Evolutionary conservation across 2,888 invertebrate genomes (phyloP).

Genomic region (Tridacna gigas): DNA sequence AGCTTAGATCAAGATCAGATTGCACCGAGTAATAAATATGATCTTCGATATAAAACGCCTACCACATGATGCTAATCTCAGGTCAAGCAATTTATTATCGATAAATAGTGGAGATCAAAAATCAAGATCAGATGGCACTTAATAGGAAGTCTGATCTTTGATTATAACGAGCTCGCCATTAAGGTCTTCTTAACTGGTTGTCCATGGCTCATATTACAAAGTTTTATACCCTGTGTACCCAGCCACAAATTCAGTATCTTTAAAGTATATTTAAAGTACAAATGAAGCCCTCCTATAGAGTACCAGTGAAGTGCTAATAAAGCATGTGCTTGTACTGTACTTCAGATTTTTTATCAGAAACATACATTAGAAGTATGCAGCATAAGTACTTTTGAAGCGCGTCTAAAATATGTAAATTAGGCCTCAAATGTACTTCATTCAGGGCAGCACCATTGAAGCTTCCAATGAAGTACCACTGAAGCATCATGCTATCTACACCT

Average conservation of each 20-base stretch:
- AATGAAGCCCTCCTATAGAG: slow-evolving; percentile 7
- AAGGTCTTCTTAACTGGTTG: too few relatives aligned
- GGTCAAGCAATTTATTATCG: too few relatives aligned
- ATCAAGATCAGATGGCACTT: too few relatives aligned
- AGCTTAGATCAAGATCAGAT: too few relatives aligned
- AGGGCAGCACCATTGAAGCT: slow-evolving; percentile 10
- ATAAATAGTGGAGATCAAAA: too few relatives aligned
- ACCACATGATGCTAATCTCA: too few relatives aligned
- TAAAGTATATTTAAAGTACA: slow-evolving; percentile 11
- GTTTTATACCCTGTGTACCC: too few relatives aligned
- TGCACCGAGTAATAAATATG: too few relatives aligned
- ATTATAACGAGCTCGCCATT: too few relatives aligned
- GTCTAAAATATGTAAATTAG: slow-evolving; percentile 12
- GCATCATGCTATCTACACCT: not conserved
- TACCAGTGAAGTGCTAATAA: slow-evolving; percentile 4
- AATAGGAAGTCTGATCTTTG: too few relatives aligned
- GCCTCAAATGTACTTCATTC: slow-evolving; percentile 13
- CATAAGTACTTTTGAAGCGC: slow-evolving; percentile 9
- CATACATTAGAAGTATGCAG: slow-evolving; percentile 3
- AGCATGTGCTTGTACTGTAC: slow-evolving; percentile 14
- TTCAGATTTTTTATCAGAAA: slow-evolving; percentile 15
- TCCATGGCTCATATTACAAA: too few relatives aligned
- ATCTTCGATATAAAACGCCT: too few relatives aligned
- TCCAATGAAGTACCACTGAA: slow-evolving; percentile 9
- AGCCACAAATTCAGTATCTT: slow-evolving; percentile 16